phyloP scores from a whole-genome alignment of 2,888 invertebrate species.

The Noctua janthe region DNA sequence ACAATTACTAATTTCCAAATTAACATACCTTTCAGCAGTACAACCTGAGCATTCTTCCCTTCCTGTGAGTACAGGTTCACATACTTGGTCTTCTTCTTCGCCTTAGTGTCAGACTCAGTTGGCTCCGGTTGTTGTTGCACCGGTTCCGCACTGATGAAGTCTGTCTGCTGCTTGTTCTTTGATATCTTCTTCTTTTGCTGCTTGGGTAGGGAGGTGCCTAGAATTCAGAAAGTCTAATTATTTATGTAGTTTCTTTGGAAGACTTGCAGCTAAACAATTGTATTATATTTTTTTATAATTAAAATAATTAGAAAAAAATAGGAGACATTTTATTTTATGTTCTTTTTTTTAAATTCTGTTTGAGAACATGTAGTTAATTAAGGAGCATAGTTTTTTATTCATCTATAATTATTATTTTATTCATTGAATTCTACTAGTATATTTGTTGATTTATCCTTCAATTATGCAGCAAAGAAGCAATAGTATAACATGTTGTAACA shows the following conservation, averaged over 20 bases:
- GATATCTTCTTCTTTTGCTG: slow-evolving; percentile 86
- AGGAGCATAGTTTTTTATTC: background rate
- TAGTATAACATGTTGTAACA: background rate
- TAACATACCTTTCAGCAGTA: slow-evolving; percentile 87
- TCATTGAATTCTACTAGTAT: background rate
- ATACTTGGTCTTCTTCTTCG: slow-evolving; percentile 93
- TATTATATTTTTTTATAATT: background rate
- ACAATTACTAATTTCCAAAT: background rate
- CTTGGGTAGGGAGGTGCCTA: slow-evolving; percentile 76
- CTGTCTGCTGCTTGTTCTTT: slow-evolving; percentile 81
- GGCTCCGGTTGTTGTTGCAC: slow-evolving; percentile 49
- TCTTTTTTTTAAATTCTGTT: background rate
- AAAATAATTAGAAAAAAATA: too few species aligned
- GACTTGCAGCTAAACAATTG: background rate
- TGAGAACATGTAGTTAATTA: too few species aligned
- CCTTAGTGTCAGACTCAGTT: slow-evolving; percentile 74
- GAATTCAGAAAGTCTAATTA: slow-evolving; percentile 40
- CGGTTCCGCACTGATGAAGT: slow-evolving; percentile 71
- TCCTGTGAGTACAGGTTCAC: slow-evolving; percentile 94
- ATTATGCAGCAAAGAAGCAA: background rate
- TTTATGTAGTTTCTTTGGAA: background rate
- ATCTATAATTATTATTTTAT: background rate
- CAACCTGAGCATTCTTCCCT: slow-evolving; percentile 91
- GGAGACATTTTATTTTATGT: too few species aligned
- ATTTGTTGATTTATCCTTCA: background rate